Evolutionary conservation across 2,797 vertebrate genomes (phyloP), one percentile per base, ranked within the genome.

Genomic region (Denticeps clupeoides): DNA sequence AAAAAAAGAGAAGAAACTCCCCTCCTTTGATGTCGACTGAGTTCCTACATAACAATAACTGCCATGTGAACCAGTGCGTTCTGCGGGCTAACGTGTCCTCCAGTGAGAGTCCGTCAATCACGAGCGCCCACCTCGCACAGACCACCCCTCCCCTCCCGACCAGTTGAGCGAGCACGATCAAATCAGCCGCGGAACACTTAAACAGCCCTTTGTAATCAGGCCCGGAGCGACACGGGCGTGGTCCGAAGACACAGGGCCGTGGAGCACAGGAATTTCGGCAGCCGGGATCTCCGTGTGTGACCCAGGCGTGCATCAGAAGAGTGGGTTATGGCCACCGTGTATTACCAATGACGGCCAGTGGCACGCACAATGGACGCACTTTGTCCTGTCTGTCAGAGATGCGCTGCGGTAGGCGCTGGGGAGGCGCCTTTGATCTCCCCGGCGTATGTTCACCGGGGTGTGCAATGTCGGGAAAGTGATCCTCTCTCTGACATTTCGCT

Each of bases 381-480:
- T 63, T 67, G 69, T 82, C 63, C 68, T 55, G 64, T 56, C 72
- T 72, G 72, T 77, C 63, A 72, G 77, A 74, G 71, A 82, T 71
- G 74, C 69, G 56, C 68, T 75, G 65, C 70, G 79, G 74, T 73
- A 73, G 78, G 66, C 72, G 75, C 41, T 33, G 28, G 57, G 45
- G 56, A 43, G 47, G 41, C 51, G 8, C 33, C 81, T 87, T 85
- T 84, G 81, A 82, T 85, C 81, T 27, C 71, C 32, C 16, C 58
- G 43, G 58, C 42, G 51, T 60, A 70, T 78, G 81, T 69, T 86
- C 82, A 75, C 67, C 66, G 50, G 80, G 81, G 78, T 83, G 82
- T 83, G 78, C 80, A 80, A 53, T 64, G 73, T 75, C 69, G 66
- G 82, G 72, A 86, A 88, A 71, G 59, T 25, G 72, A 83, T 78